Percentiles rank a stretch among this genome's conserved stretches.
Conservation (phyloP, 2,113 vertebrate genomes). For the pig (Sus scrofa) region DNA sequence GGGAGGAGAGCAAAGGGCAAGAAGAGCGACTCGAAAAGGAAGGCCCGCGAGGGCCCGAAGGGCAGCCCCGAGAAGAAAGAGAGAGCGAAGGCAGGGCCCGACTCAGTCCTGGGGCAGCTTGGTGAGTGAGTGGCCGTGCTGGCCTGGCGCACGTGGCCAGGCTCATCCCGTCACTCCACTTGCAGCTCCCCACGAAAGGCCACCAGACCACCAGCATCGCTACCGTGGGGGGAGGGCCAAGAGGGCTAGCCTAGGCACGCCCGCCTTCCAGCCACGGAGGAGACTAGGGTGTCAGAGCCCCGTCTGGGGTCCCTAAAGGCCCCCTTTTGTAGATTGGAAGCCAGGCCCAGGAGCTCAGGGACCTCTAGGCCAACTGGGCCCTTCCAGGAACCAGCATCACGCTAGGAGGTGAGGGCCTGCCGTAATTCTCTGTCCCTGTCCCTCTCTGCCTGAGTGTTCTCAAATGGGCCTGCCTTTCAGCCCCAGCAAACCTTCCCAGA, state of each 20-base stretch:
- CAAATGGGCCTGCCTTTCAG: neutral
- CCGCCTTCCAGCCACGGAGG: neutral
- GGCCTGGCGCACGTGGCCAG: neutral
- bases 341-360: neutral
- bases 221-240: neutral
- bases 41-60: constrained; percentile 93
- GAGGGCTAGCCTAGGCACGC: neutral
- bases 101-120: constrained; percentile 95
- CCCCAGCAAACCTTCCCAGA: neutral
- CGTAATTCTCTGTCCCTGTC: neutral
- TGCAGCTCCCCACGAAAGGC: accelerated
- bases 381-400: neutral
- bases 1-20: constrained; percentile 93
- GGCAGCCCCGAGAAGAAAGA: constrained; percentile 96
- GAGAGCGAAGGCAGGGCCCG: constrained; percentile 92
- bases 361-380: neutral
- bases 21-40: constrained; percentile 93
- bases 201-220: neutral
- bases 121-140: constrained; percentile 87
- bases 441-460: neutral
- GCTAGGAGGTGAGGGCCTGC: neutral
- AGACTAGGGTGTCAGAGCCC: neutral
- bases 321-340: neutral
- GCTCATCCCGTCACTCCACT: neutral
- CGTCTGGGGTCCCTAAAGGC: neutral